Evolutionary conservation across 2,888 invertebrate genomes (phyloP), one percentile per base, ranked within the genome.

Genomic region (Amblyteles armatorius): DNA sequence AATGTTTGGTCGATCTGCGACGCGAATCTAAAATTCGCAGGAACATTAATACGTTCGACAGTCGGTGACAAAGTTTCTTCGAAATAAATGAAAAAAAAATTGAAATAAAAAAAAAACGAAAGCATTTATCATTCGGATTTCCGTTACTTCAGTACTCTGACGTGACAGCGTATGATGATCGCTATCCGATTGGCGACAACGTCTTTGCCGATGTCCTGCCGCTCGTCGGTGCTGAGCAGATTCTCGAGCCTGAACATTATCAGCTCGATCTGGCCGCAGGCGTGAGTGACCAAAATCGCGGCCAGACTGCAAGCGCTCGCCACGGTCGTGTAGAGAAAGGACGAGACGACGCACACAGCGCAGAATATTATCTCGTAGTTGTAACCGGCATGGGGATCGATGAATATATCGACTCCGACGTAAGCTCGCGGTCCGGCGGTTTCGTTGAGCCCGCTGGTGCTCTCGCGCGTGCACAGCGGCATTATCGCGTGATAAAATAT

Each of bases 1-100:
- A 92, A 79, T 52, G 90, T 87, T 4, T 84, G 71, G 76, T 92
- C 91, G 11, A 92, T 89, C 11, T 82, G 78, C 3, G 86, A 77
- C 63, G 91, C 88, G 71, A 92, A 92, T 65, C 92, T 92, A 69
- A 29, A 86, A 5, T 0, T 33, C 5, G n/a, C 19, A 1, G 7
- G 16, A 6, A 29, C 40, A 40, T 40, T 40, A 40, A 40, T 40
- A 40, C 33, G 29, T 3, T 29, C 29, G 29, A 29, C 29, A 2
- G 3, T 29, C 29, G 3, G 26, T 26, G 26, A 26, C 26, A 1
- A 26, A 26, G 26, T 26, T 26, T 26, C 26, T 26, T 26, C 26
- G 1, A 26, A 26, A 26, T 26, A 26, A 26, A 26, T 36, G n/a
- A n/a, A 36, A 7, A 36, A 4, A 36, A 36, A 36, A 7, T 36